These are phyloP conservation scores for Aspidoscelis tigris DNA, from an alignment of 2,113 vertebrate genomes.

Conservation along the genomic window DNA sequence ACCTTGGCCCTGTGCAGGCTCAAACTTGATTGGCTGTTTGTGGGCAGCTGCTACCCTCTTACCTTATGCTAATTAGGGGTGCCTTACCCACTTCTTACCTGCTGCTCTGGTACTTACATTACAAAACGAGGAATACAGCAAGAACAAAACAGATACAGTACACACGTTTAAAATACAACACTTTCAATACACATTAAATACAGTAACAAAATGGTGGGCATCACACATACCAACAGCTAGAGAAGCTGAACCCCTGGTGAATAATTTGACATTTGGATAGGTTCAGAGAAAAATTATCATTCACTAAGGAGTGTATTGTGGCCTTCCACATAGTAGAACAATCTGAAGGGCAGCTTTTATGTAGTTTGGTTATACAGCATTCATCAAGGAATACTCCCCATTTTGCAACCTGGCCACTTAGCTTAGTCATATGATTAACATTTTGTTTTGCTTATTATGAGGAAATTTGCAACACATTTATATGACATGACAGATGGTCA, in stretches of 20 bases:
- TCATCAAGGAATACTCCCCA: neutral
- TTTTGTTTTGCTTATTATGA: constrained; percentile 18
- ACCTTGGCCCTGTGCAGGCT: too few relatives aligned
- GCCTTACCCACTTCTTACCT: too few relatives aligned
- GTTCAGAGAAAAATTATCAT: neutral
- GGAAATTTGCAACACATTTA: constrained; percentile 10
- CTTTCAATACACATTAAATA: too few relatives aligned
- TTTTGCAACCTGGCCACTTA: neutral
- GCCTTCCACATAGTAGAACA: neutral
- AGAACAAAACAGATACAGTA: too few relatives aligned
- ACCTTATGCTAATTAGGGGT: too few relatives aligned
- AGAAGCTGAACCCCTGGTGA: neutral
- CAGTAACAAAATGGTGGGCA: neutral
- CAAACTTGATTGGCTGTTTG: too few relatives aligned
- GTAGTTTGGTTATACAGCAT: neutral
- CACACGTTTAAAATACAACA: too few relatives aligned
- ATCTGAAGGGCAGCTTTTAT: constrained; percentile 2
- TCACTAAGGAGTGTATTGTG: neutral
- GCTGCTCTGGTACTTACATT: too few relatives aligned
- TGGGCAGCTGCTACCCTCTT: too few relatives aligned
- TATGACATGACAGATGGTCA: neutral
- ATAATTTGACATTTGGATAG: constrained; percentile 11
- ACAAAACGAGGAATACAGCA: too few relatives aligned
- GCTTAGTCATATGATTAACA: constrained; percentile 14
- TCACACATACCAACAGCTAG: neutral